A percentile compares a stretch with the other conserved stretches of the same genome.
Evolutionary conservation across 2,888 invertebrate genomes (phyloP).

Genomic region (Trypoxylon attenuatum): DNA sequence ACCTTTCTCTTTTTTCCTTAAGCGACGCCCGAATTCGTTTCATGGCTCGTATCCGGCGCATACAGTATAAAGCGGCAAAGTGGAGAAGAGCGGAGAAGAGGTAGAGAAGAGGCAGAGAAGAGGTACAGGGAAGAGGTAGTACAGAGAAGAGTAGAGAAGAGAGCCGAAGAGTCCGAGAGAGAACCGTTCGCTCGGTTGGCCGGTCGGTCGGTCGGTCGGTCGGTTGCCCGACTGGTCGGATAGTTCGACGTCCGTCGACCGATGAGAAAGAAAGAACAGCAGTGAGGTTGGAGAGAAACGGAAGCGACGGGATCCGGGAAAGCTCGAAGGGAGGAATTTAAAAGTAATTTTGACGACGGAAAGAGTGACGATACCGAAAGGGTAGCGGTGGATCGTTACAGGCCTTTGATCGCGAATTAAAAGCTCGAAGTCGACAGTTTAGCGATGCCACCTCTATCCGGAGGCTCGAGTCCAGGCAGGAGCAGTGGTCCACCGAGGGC

Average conservation of each 20-base stretch:
- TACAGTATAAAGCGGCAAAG: constrained; percentile 47
- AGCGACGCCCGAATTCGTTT: constrained; percentile 46
- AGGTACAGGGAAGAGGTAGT: background rate
- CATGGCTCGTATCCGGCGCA: constrained; percentile 41
- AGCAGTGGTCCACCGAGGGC: background rate
- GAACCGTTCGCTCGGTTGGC: too few species aligned
- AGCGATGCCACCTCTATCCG: constrained; percentile 61
- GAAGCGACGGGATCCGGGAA: too few species aligned
- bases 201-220: too few species aligned
- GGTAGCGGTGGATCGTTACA: constrained; percentile 57
- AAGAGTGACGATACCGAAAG: constrained; percentile 52
- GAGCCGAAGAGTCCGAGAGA: background rate
- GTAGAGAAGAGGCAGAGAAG: background rate
- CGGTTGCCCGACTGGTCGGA: too few species aligned
- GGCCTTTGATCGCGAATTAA: constrained; percentile 73
- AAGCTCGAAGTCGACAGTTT: constrained; percentile 69
- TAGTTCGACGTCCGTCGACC: too few species aligned
- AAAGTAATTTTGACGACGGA: constrained; percentile 64
- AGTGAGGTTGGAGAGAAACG: background rate
- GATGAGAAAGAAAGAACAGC: background rate
- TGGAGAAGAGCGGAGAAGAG: constrained; percentile 21
- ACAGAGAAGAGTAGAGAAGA: background rate
- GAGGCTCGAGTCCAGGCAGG: constrained; percentile 4
- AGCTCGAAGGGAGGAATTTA: constrained; percentile 46
- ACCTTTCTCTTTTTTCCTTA: constrained; percentile 47